Percentiles rank a stretch among this genome's conserved stretches.
Conservation (phyloP, 2,797 vertebrate species). For the Muraenolepis orangiensis region DNA sequence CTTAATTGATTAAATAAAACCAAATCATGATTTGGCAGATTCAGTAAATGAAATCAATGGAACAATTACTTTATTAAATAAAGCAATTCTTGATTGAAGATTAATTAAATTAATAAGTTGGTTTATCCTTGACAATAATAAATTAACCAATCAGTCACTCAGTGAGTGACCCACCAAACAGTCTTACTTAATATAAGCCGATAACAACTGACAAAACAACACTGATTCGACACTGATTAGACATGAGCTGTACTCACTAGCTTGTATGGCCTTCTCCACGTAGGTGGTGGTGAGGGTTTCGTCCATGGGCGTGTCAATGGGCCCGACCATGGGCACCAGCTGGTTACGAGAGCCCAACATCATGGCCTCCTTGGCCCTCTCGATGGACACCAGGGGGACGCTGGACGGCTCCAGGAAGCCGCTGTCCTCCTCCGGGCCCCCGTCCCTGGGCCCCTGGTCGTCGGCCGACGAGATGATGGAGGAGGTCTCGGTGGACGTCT, state of each 20-base stretch:
- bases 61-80: too few species aligned
- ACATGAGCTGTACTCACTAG: slow-evolving; percentile 87
- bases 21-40: too few species aligned
- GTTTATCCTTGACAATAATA: neutral
- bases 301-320: slow-evolving; percentile 86
- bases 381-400: slow-evolving; percentile 77
- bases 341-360: slow-evolving; percentile 83
- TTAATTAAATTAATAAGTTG: neutral
- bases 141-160: neutral
- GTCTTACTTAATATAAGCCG: neutral
- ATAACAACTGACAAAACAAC: too few species aligned
- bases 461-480: slow-evolving; percentile 76
- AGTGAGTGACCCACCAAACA: neutral
- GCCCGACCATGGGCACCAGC: slow-evolving; percentile 96
- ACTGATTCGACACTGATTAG: neutral
- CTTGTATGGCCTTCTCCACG: slow-evolving; percentile 93
- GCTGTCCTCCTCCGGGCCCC: slow-evolving; percentile 71
- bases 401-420: slow-evolving; percentile 71
- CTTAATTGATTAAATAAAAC: neutral
- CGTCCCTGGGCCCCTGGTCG: slow-evolving; percentile 72
- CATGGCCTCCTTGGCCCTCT: slow-evolving; percentile 77
- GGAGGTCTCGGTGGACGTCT: slow-evolving; percentile 79
- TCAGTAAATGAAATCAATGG: too few species aligned
- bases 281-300: slow-evolving; percentile 94
- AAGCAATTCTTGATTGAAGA: neutral